phyloP scores from a whole-genome alignment of 2,797 vertebrate species.

The Nannoperca obscura region DNA sequence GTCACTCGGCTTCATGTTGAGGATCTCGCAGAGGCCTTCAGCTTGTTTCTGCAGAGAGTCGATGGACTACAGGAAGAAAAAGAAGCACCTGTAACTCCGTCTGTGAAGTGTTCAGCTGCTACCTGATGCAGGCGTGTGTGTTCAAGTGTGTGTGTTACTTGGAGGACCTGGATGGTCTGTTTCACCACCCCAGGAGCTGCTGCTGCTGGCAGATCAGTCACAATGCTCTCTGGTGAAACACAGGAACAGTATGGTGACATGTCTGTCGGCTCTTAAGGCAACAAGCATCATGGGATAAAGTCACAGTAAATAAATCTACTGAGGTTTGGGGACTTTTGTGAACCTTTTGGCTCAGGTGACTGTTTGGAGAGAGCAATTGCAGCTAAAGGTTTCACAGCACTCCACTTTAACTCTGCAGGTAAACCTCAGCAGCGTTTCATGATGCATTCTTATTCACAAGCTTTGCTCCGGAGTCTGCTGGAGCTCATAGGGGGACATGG shows the following conservation, averaged over 20 bases:
- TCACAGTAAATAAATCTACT: not conserved
- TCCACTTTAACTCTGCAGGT: not conserved
- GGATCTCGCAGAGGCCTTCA: conserved; percentile 87
- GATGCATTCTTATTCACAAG: not conserved
- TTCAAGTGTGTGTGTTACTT: conserved; percentile 81
- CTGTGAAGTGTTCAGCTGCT: accelerated
- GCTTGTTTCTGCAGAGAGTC: conserved; percentile 86
- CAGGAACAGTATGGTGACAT: not conserved
- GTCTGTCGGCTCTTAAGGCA: not conserved
- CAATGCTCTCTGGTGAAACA: conserved; percentile 79
- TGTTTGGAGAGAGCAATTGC: too few relatives aligned
- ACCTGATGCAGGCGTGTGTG: not conserved
- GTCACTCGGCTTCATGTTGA: conserved; percentile 82
- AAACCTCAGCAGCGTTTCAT: not conserved
- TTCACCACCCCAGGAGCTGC: conserved; percentile 80
- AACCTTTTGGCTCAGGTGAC: not conserved
- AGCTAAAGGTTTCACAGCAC: too few relatives aligned
- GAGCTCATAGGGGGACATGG: conserved; percentile 18
- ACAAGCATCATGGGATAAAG: not conserved
- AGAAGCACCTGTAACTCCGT: too few relatives aligned
- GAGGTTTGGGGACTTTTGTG: not conserved
- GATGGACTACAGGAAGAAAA: conserved; percentile 81
- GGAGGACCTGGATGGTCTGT: conserved; percentile 85
- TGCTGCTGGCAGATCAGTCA: conserved; percentile 81
- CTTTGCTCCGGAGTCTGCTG: not conserved